phyloP scores from a whole-genome alignment of 2,888 invertebrate species.

The Sesamia inferens region DNA sequence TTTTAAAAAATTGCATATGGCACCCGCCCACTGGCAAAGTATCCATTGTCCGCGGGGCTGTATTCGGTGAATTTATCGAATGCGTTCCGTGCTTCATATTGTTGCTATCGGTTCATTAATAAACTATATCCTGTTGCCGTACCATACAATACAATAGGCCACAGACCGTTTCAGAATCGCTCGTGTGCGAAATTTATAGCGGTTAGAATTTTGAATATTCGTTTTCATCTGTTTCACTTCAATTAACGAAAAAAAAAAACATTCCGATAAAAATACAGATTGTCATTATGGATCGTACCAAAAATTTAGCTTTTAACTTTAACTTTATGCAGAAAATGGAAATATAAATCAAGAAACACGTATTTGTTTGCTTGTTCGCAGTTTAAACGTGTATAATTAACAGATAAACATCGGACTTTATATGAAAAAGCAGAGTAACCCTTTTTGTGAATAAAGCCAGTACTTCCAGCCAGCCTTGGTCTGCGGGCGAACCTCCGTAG shows the following conservation, averaged over 20 bases:
- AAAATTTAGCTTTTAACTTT: constrained; percentile 18
- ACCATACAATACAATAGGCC: constrained; percentile 77
- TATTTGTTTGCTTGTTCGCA: constrained; percentile 34
- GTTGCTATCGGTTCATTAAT: constrained; percentile 84
- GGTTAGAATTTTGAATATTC: constrained; percentile 75
- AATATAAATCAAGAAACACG: constrained; percentile 17
- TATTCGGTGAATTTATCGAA: constrained; percentile 81
- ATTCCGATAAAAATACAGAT: constrained; percentile 24
- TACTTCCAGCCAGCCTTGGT: constrained; percentile 76
- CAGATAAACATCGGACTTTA: constrained; percentile 42
- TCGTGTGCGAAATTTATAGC: constrained; percentile 77
- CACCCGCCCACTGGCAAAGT: constrained; percentile 71
- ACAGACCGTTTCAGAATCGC: constrained; percentile 76
- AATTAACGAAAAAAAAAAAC: constrained; percentile 53
- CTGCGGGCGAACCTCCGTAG: constrained; percentile 75
- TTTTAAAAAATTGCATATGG: constrained; percentile 78
- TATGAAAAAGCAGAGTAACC: constrained; percentile 41
- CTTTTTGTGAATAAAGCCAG: constrained; percentile 63
- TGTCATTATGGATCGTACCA: constrained; percentile 16
- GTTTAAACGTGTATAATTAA: constrained; percentile 45
- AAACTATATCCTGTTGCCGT: constrained; percentile 80
- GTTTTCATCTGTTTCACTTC: constrained; percentile 64
- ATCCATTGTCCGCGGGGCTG: constrained; percentile 79
- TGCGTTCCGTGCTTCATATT: constrained; percentile 77
- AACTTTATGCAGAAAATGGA: constrained; percentile 11